Base-by-base conservation (phyloP, 2,113 vertebrate species). In the human region DNA sequence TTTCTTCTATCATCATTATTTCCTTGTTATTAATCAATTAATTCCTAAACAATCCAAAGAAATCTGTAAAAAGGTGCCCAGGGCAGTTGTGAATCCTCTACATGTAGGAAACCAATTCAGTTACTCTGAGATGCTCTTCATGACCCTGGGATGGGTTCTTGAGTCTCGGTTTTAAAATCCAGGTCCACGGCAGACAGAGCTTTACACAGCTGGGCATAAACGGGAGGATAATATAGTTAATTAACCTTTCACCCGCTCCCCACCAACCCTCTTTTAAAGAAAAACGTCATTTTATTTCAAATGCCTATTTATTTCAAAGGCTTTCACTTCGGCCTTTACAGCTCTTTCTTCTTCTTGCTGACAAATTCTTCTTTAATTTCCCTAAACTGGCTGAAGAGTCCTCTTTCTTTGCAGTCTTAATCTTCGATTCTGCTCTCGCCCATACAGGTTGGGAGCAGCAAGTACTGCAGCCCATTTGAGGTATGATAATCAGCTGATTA, bases 401-500 rank as follows among this genome's bases (percentile, higher is more conserved):
- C 98, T 98, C 97, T 93, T 96, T 97, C 97, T 98, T 97, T 98
- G 98, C 98, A 98, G 97, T 98, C 98, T 99, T 98, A 98, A 99
- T 99, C 98, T 98, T 98, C 98, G 93, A 98, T 99, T 99, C 98
- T 97, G 80, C 98, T 98, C 98, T 98, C 92, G 96, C 98, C 98
- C 97, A 92, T 98, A 90, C 93, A 99, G 98, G 98, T 98, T 99
- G 99, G 98, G 98, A 99, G 98, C 98, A 97, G 98, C 98, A 98
- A 96, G 94, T 98, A 98, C 99, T 98, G 98, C 99, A 99, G 99
- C 99, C 99, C 99, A 99, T 99, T 99, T 99, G 99, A 99, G 99
- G 99, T 99, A 99, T 99, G 99, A 99, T 99, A 99, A 99, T 99
- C 99, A 99, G 99, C 99, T 99, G 99, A 99, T 99, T 99, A 99